These are phyloP conservation scores for Entomobrya multifasciata DNA, from an alignment of 2,888 invertebrate species.

Conservation along the genomic window DNA sequence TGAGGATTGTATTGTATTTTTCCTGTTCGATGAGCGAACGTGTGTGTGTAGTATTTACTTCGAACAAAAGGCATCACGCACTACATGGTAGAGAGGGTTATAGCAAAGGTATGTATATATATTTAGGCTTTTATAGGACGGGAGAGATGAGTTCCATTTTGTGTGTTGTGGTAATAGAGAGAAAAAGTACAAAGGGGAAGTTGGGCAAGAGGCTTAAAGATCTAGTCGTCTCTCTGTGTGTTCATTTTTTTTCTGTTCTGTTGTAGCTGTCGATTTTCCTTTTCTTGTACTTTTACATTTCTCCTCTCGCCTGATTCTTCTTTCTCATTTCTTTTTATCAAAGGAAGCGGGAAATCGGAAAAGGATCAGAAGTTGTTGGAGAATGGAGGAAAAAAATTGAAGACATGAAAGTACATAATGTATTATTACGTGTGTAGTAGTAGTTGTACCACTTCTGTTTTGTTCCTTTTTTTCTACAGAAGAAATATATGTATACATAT, in stretches of 20 bases:
- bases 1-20: conserved; percentile 45
- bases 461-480: no score
- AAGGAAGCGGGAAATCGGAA: conserved; percentile 41
- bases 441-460: no score
- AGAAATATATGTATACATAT: no score
- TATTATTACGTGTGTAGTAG: no score
- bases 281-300: conserved; percentile 14
- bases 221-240: neutral
- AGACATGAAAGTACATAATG: conserved; percentile 34
- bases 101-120: no score
- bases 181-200: neutral
- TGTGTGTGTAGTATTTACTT: neutral
- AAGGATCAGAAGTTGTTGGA: conserved; percentile 41
- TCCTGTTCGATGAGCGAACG: no score
- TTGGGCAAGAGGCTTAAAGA: conserved; percentile 37
- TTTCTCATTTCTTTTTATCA: conserved; percentile 17
- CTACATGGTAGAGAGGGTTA: neutral
- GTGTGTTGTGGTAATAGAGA: neutral
- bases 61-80: conserved; percentile 25
- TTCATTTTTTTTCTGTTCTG: no score
- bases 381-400: conserved; percentile 1
- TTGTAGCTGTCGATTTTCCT: conserved; percentile 33
- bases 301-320: neutral
- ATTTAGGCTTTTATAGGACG: no score
- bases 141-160: neutral